Evolutionary conservation across 1,140 invertebrate species (phyloP), one percentile per base, ranked within the genome.

Genomic region (Drosophila persimilis): DNA sequence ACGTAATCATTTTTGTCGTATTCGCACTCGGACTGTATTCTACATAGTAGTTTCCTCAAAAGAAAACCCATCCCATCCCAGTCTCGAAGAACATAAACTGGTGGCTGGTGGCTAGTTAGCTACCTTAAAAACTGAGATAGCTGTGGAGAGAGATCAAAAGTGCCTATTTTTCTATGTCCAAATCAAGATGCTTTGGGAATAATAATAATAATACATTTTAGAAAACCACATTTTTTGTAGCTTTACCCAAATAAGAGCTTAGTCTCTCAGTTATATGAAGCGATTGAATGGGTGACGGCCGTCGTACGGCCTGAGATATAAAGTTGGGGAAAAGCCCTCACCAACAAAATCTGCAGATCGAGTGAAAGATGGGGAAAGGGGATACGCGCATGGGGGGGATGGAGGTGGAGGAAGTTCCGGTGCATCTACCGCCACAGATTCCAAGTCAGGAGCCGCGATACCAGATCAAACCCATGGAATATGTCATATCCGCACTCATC

Each of bases 401-500:
- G 8, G 29, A 39, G 35, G 11, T 39, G 11, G 35, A 11, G 13
- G 35, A 13, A 13, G 35, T 13, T 58, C 47, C 64, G 35, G 4
- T 85, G 45, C 60, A 45, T 15, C 24, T 5, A 26, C 24, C 24
- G 24, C 5, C 24, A 26, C 24, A 26, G 24, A 26, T 26, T 26
- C 4, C 24, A 26, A 26, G 4, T 26, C 15, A 67, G 47, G 95
- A 96, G 92, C 95, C 94, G 41, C 92, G 93, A 69, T 97, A 95
- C 92, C 93, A 95, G 55, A 97, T 97, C 55, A 96, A 93, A 69
- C 96, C 97, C 0, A 91, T 94, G 61, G 97, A 99, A 92, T 97
- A 98, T 93, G 97, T 98, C 92, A 92, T 96, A 69, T 95, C 97
- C 31, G 96, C 97, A 45, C 97, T 97, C 89, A 95, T 95, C 43